Evolutionary conservation across 1,140 invertebrate species (phyloP).

Genomic region (Leptinotarsa undecemlineata): DNA sequence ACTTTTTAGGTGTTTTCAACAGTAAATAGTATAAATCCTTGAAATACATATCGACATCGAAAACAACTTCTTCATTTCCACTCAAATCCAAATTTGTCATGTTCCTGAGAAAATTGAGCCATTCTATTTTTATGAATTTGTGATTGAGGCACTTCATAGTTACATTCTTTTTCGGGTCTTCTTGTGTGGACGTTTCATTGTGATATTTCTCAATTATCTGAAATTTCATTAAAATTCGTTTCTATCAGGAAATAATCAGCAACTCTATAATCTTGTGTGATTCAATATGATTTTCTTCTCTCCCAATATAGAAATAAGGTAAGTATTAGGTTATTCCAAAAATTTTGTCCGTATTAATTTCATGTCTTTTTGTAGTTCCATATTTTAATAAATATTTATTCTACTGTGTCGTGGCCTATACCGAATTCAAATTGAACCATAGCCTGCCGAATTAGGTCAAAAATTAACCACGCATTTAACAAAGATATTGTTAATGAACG

Average conservation of each 20-base stretch:
- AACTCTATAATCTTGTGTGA: too few relatives aligned
- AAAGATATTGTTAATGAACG: too few relatives aligned
- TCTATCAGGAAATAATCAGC: too few relatives aligned
- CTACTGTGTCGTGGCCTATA: too few relatives aligned
- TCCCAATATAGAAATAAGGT: too few relatives aligned
- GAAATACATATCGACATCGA: constrained; percentile 29
- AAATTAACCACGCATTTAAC: rapidly evolving
- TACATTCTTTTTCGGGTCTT: constrained; percentile 12
- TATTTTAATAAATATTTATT: too few relatives aligned
- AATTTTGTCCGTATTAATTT: too few relatives aligned
- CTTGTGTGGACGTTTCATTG: constrained; percentile 13
- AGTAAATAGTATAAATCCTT: constrained; percentile 31
- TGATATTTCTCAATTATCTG: constrained; percentile 23
- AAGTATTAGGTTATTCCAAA: too few relatives aligned
- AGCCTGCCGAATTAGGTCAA: rapidly evolving
- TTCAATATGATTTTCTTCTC: too few relatives aligned
- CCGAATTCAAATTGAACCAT: too few relatives aligned
- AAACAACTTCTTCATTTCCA: constrained; percentile 25
- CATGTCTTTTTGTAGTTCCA: too few relatives aligned
- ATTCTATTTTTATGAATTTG: constrained; percentile 28
- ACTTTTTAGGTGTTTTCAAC: constrained; percentile 26
- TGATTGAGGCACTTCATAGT: constrained; percentile 14
- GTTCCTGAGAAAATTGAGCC: constrained; percentile 36
- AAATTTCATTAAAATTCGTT: background rate
- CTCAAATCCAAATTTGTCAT: constrained; percentile 25